A percentile compares a stretch with the other conserved stretches of the same genome.
phyloP scores from a whole-genome alignment of 1,140 invertebrate genomes.

The Caenorhabditis tropicalis region DNA sequence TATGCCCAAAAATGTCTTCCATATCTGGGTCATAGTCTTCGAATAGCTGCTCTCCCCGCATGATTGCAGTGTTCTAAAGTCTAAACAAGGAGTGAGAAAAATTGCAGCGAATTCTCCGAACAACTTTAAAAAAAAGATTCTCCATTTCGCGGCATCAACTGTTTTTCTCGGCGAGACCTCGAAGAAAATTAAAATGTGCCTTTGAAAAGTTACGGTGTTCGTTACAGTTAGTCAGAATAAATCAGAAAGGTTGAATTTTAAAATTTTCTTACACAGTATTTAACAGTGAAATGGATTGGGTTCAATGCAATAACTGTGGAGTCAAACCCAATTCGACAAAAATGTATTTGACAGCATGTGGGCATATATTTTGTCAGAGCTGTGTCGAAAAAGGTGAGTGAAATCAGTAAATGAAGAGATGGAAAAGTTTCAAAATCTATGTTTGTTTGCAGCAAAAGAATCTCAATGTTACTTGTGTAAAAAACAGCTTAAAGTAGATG shows the following conservation, averaged over 20 bases:
- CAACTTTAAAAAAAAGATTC: no score
- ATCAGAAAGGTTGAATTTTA: no score
- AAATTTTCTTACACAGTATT: no score
- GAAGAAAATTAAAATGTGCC: no score
- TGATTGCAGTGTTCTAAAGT: background rate
- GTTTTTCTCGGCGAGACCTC: no score
- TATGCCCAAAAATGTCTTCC: background rate
- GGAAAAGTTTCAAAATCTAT: background rate
- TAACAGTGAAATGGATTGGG: background rate
- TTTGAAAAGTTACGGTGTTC: no score
- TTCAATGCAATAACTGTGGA: constrained; percentile 18
- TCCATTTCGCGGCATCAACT: no score
- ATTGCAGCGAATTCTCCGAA: no score
- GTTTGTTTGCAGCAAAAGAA: background rate
- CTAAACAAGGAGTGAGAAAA: background rate
- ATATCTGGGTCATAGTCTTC: background rate
- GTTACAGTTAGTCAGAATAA: no score
- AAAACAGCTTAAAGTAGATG: constrained; percentile 3
- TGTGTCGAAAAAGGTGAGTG: background rate
- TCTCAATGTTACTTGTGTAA: constrained; percentile 26
- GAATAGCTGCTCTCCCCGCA: background rate
- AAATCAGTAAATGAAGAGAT: no score
- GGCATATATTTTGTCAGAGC: background rate
- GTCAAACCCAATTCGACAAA: background rate
- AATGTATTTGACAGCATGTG: background rate